phyloP scores from a whole-genome alignment of 2,113 vertebrate genomes.

The Gallinago paraguaiae region DNA sequence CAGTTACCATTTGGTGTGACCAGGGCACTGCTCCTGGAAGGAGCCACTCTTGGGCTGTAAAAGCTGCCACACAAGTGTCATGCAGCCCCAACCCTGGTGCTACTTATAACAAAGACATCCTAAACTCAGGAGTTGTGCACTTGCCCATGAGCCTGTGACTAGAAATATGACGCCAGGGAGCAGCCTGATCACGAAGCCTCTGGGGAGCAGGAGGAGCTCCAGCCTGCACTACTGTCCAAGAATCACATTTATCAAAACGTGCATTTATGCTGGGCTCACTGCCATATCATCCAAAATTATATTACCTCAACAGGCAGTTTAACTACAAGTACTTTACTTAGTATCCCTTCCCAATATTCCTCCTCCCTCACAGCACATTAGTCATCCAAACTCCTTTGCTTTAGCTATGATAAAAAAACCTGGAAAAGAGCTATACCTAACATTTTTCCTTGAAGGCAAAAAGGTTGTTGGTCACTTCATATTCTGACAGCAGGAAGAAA shows the following conservation, averaged over 20 bases:
- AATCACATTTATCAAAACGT: background rate
- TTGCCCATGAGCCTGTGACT: background rate
- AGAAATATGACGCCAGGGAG: background rate
- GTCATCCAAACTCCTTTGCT: background rate
- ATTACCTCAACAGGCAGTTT: slow-evolving; percentile 35
- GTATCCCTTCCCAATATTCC: background rate
- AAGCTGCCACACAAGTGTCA: background rate
- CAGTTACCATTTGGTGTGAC: background rate
- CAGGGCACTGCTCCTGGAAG: background rate
- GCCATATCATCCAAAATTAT: background rate
- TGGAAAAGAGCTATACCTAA: background rate
- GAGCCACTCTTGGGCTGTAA: background rate
- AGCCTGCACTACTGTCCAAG: background rate
- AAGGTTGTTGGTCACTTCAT: background rate
- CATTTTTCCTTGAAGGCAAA: background rate
- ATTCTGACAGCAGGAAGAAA: background rate
- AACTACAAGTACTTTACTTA: background rate
- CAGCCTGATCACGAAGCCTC: background rate
- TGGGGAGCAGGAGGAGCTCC: background rate
- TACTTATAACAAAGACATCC: background rate
- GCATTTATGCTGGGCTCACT: background rate
- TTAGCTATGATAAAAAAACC: background rate
- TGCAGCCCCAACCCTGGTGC: background rate
- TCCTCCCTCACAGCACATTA: background rate
- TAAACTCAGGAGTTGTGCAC: background rate